Base-by-base conservation (phyloP, 2,888 invertebrate species). In the Plebejus anna region DNA sequence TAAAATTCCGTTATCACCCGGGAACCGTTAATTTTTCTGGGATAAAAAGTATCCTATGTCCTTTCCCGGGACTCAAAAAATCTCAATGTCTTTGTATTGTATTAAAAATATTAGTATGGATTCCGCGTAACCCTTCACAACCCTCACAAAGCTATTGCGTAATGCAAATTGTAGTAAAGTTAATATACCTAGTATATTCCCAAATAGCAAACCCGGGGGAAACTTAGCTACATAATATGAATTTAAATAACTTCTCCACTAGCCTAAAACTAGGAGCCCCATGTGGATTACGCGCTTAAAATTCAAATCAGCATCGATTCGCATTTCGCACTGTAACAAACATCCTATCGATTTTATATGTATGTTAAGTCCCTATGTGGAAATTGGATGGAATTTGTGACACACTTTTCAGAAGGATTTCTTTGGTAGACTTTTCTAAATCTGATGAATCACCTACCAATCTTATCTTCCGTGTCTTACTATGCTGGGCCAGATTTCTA, bases 141-240 rank as follows among this genome's bases (percentile, higher is more conserved):
- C 9, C 11, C 47, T 47, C 9, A 47, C 47, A 47, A 9, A 47
- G 47, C 47, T 11, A 47, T 47, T 47, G 2, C 47, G 9, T 47
- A 47, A 11, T 47, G 9, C 47, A 47, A 47, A 47, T 47, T 2
- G 47, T 47, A 47, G 22, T 13, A 1, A 66, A 66, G 32, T 66
- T 66, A 66, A 66, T 66, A 66, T 32, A n/a, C n/a, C n/a, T n/a
- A 66, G 32, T 61, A 28, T 61, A 28, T 66, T 36, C 32, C 66
- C 66, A 36, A 66, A 36, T 36, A 66, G 32, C 32, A 13, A 66
- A 36, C 66, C 32, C 32, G 5, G 32, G 66, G 32, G 66, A 66
- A 66, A 66, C 66, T 66, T 13, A 66, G 32, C 66, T 66, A 66
- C 66, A 66, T 66, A 66, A 66, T 66, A 66, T 66, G 66, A 66